Evolutionary conservation across 2,797 vertebrate genomes (phyloP).

Genomic region (Psittacula derbiana): DNA sequence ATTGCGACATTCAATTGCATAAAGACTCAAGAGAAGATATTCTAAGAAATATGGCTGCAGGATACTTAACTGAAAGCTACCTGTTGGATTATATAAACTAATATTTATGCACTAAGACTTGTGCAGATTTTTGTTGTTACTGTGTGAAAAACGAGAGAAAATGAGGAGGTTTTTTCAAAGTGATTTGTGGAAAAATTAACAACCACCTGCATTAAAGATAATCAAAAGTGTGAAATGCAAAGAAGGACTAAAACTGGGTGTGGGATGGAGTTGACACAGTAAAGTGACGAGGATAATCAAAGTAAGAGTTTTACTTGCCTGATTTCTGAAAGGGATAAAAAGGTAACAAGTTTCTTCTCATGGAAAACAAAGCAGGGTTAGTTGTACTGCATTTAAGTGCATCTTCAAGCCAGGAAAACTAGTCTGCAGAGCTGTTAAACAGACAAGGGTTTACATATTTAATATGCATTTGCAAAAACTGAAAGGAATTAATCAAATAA

Average conservation of each 20-base stretch:
- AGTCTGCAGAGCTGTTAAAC: neutral
- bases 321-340: neutral
- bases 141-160: neutral
- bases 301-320: neutral
- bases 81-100: neutral
- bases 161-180: neutral
- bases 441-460: neutral
- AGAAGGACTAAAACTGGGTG: neutral
- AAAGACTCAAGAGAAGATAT: neutral
- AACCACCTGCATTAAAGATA: neutral
- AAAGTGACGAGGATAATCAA: neutral
- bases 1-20: neutral
- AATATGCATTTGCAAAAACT: neutral
- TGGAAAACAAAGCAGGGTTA: neutral
- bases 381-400: neutral
- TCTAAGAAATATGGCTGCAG: neutral
- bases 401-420: neutral
- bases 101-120: neutral
- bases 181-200: neutral
- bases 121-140: neutral
- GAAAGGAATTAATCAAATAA: neutral
- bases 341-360: neutral
- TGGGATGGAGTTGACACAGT: neutral
- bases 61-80: neutral
- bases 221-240: neutral